Evolutionary conservation across 2,888 invertebrate species (phyloP), one percentile per base, ranked within the genome.

Genomic region (Cephus pulcher): DNA sequence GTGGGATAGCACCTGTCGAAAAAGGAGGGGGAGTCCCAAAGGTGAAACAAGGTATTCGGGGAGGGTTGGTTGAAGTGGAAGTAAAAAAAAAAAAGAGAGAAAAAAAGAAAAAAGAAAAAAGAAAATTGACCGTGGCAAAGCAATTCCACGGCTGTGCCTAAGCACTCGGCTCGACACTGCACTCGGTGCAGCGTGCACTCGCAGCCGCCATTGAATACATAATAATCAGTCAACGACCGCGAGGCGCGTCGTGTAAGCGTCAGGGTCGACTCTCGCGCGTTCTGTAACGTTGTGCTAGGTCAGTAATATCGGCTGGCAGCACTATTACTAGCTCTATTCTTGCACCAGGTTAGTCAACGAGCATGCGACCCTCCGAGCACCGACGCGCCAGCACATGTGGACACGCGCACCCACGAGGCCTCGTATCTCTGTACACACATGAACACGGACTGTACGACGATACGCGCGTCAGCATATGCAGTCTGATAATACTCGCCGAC

Each of bases 191-290:
- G 76, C 75, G 74, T 83, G 84, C 84, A 84, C 83, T 86, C 84
- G 86, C 76, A 78, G 76, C 80, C 78, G 78, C 76, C 84, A 85
- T 87, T 84, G 86, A 88, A 86, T 82, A 86, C 84, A 84, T 85
- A 85, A 86, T 87, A 89, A 90, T 90, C 90, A 89, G 90, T 88
- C 89, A 88, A 89, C 87, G 90, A 88, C 90, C 89, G 89, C 84
- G 82, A 80, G 83, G 83, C 80, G 82, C 82, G 80, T 80, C 80
- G 82, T 76, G 23, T 9, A 74, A 84, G 80, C 89, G 87, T 89
- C 89, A 90, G 88, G 89, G 89, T 90, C 90, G 88, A 76, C 84
- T 84, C 85, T 84, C 83, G 82, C 81, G 83, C 83, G 82, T 85
- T 82, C 81, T 84, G 83, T 84, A 85, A 81, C 82, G 85, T 90